Base-by-base conservation (phyloP, 2,888 invertebrate genomes). In the Euplagia quadripunctaria region DNA sequence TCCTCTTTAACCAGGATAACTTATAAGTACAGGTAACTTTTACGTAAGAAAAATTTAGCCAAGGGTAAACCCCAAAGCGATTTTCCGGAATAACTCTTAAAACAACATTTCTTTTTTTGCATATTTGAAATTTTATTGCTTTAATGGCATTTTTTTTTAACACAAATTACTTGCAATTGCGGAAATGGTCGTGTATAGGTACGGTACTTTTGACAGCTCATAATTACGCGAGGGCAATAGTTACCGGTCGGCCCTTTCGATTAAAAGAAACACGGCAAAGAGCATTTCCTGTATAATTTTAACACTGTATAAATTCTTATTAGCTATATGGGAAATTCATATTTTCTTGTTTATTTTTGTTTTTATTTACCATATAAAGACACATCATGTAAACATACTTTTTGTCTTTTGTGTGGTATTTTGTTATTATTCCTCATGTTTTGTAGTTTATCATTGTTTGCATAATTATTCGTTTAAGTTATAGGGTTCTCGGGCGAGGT, bases 161-260 rank as follows among this genome's bases (percentile, higher is more conserved):
- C 68, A 69, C 73, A 74, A 86, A 89, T 88, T 87, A 85, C 79
- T 74, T 73, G 68, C 79, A 81, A 78, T 83, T 87, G 88, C 86
- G 86, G 77, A 82, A 85, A 78, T 72, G 71, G 70, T 75, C 77
- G 73, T 66, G 64, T 46, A 65, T 73, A n/a, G n/a, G n/a, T n/a
- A 71, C 68, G 68, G 75, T 79, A 68, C 31, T 58, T 81, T 82
- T 85, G 78, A 74, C 73, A 79, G 79, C 74, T 72, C 72, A 76
- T 79, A 80, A 86, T 88, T 85, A 88, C 79, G 70, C 64, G 72
- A 77, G 73, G 71, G 76, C 72, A 75, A 80, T 84, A 71, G 84
- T 82, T 81, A 76, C 80, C 75, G 75, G 75, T 73, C 73, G 71
- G 65, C 67, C 63, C 61, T 67, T 79, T 79, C 73, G 79, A 84